Base-by-base conservation (phyloP, 1,140 invertebrate species). In the Papilio dardanus region DNA sequence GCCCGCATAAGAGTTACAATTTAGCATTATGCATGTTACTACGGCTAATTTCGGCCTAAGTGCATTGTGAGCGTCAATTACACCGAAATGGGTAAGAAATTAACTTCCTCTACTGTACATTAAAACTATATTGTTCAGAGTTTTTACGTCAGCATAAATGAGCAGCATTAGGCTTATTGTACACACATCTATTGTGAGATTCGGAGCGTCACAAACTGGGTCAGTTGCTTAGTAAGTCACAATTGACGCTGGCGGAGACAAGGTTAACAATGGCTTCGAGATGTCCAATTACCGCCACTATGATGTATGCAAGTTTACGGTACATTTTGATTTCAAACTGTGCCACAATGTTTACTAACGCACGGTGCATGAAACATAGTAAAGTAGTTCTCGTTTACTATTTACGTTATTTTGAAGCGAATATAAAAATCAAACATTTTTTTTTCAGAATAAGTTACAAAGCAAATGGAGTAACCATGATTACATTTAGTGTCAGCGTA, bases 171-270 rank as follows among this genome's bases (percentile, higher is more conserved):
- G 81, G 74, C 78, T 82, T 78, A 79, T 77, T 83, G 79, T 83
- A 81, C 84, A 85, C 82, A 83, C 84, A 84, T 86, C 82, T 81
- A 35, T 75, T 76, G 75, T 81, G 82, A 86, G 83, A 91, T 90
- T 90, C 84, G 85, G 87, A 88, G 85, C 85, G 83, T 85, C 83
- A 84, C 81, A 85, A 92, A 86, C 86, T 90, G 82, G 88, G 90
- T 90, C 90, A 92, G 79, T 90, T 88, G 87, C 65, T 90, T 88
- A 85, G 87, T 91, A 88, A 88, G 79, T 76, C 86, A 74, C 76
- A 74, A 82, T 83, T 82, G 78, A 77, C 80, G 78, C 76, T 76
- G 66, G 65, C 71, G 76, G 71, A 77, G 77, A 73, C 76, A 77
- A 82, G 71, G 80, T 79, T 54, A 82, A 84, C 82, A 85, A 82